Evolutionary conservation across 2,888 invertebrate genomes (phyloP), one percentile per base, ranked within the genome.

Genomic region (Cephus spinipes): DNA sequence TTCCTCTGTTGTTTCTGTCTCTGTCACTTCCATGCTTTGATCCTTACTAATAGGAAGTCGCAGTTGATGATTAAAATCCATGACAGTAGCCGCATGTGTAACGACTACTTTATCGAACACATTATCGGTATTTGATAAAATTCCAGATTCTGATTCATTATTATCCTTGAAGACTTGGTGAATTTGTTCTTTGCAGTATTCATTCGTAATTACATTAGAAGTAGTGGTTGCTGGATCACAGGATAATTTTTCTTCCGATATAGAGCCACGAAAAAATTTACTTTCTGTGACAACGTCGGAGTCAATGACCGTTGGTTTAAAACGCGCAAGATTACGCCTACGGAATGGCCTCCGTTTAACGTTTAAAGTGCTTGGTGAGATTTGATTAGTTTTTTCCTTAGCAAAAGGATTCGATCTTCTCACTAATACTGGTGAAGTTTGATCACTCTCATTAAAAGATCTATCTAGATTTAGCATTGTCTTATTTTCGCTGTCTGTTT

Each of bases 281-380:
- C 91, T 91, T 75, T 88, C 83, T 12, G 82, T 73, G 6, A 88
- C 73, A 30, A 77, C 80, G 69, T 82, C 83, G 36, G 88, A 85
- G 77, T 90, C 86, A 75, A 91, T 86, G 32, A 91, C 85, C 23
- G 91, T 91, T 40, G 88, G 85, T 35, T 81, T 86, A 36, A 89
- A 81, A 23, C 85, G 86, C 35, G 80, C 82, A 35, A 84, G 78
- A 78, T 83, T 85, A 69, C 83, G 85, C 12, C 86, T 78, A 31
- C 83, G 78, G 3, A 78, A 76, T n/a, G 85, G 85, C 78, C 82
- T 87, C 77, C 85, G 87, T n/a, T 82, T 84, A 32, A 82, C 84
- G 12, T 75, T 82, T 69, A 91, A 74, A 71, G 91, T 81, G 82
- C 86, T 90, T 12, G 91, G 91, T 15, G 91, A 91, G 36, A 81